Percentiles rank a stretch among this genome's conserved stretches.
These are phyloP conservation scores for Neotoxoptera formosana DNA, from an alignment of 1,140 invertebrate species.

Conservation along the genomic window DNA sequence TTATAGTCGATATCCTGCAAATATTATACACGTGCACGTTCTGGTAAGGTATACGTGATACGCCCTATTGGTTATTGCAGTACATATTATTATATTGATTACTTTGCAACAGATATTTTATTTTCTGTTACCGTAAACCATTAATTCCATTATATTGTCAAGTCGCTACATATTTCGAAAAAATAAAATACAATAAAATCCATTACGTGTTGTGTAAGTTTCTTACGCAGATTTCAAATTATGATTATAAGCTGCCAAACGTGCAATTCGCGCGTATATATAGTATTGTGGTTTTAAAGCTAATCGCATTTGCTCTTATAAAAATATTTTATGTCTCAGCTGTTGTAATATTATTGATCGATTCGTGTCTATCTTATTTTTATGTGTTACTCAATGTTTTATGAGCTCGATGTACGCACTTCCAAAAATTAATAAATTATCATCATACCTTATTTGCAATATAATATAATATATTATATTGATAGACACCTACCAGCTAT, in stretches of 20 bases:
- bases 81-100: not conserved
- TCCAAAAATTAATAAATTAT: not conserved
- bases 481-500: not conserved
- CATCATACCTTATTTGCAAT: not conserved
- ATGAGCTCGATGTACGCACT: not conserved
- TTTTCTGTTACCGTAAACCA: not conserved
- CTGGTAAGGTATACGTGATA: not conserved
- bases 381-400: not conserved
- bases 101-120: not conserved
- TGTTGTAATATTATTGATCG: constrained; percentile 13
- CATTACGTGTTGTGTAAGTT: not conserved
- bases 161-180: not conserved
- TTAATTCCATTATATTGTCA: not conserved
- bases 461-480: too few species aligned
- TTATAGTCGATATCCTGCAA: not conserved
- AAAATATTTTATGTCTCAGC: not conserved
- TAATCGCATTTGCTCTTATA: not conserved
- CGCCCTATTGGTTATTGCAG: constrained; percentile 6
- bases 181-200: not conserved
- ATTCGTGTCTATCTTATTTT: not conserved
- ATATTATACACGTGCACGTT: not conserved
- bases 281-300: not conserved
- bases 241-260: not conserved
- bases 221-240: constrained; percentile 5
- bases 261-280: not conserved